Evolutionary conservation across 1,140 invertebrate genomes (phyloP).

Genomic region (Antheraea mylitta): DNA sequence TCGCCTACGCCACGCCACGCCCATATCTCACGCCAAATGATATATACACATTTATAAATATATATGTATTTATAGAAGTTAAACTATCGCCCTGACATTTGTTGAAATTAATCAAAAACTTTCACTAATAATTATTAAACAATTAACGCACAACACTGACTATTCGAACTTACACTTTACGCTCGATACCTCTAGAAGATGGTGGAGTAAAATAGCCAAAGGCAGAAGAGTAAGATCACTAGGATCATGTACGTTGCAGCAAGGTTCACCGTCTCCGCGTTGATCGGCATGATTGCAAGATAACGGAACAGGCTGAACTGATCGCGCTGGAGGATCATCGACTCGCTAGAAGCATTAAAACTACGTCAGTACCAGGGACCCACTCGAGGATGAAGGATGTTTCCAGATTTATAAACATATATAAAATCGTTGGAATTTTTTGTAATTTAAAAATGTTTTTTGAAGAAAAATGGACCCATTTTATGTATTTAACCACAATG

Average conservation of each 20-base stretch:
- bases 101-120: conserved; percentile 1
- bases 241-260: conserved; percentile 76
- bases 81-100: conserved; percentile 35
- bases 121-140: conserved; percentile 7
- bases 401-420: conserved; percentile 10
- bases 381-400: conserved; percentile 20
- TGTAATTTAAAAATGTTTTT: not conserved
- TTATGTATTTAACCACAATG: no score
- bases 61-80: conserved; percentile 45
- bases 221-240: conserved; percentile 71
- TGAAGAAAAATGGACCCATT: not conserved
- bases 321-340: conserved; percentile 42
- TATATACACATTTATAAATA: conserved; percentile 63
- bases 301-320: conserved; percentile 45
- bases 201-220: conserved; percentile 74
- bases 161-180: conserved; percentile 33
- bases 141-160: conserved; percentile 1
- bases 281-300: conserved; percentile 69
- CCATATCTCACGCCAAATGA: conserved; percentile 44
- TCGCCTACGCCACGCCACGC: conserved; percentile 53
- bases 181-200: conserved; percentile 51
- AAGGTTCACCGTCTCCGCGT: conserved; percentile 75
- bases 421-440: not conserved
- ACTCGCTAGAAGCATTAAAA: conserved; percentile 22
- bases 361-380: conserved; percentile 54